Evolutionary conservation across 2,888 invertebrate genomes (phyloP), one percentile per base, ranked within the genome.

Genomic region (Tanytarsus gracilentus): DNA sequence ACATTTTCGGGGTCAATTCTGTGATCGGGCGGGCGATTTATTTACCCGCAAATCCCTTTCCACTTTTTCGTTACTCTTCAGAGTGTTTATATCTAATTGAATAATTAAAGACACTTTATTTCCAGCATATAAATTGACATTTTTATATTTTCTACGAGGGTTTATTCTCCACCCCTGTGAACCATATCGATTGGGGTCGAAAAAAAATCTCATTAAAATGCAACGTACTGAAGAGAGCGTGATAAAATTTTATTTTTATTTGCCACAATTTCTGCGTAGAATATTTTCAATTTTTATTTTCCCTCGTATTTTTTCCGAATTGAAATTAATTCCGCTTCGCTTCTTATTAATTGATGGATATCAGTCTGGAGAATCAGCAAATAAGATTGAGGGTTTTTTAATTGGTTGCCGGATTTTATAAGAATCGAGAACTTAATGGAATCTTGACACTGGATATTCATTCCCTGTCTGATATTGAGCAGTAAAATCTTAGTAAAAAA

Each of bases 261-360:
- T 9, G 40, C 33, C 33, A 14, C 16, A 1, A n/a, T 16, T 16
- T 36, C 36, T 16, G 44, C 11, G n/a, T n/a, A n/a, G n/a, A n/a
- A n/a, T n/a, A n/a, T n/a, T n/a, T n/a, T n/a, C 25, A 8, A 23
- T 8, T 8, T 49, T 23, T 49, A 4, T 21, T n/a, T 48, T 9
- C n/a, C 4, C n/a, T n/a, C 4, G 4, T 39, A 8, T 39, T n/a
- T 39, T 14, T n/a, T 39, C 49, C 7, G 5, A 18, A 26, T n/a
- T n/a, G 3, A n/a, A 25, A 55, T 55, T 55, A 55, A 25, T 55
- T 55, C 55, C 55, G 40, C 36, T 40, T 55, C 27, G 40, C 18
- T 55, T 55, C 55, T 39, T 55, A 58, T 58, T 58, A 58, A 58
- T 58, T 58, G 58, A 58, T 58, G 58, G 58, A 58, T 58, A 58